Evolutionary conservation across 2,113 vertebrate genomes (phyloP).

Genomic region (Mellivora capensis): DNA sequence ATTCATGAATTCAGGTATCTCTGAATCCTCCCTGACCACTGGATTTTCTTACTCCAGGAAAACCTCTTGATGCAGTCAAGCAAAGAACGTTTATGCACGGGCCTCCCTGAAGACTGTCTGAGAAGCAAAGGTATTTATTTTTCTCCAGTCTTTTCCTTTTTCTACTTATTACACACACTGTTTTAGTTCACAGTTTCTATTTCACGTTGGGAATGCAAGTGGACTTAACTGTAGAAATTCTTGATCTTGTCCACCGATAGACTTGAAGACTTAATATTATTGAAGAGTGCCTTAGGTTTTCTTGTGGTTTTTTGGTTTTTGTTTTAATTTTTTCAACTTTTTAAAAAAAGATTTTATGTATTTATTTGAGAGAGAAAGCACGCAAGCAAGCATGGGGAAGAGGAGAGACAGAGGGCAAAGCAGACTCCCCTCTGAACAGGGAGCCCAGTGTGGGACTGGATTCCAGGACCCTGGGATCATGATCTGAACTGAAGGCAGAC

Average conservation of each 20-base stretch:
- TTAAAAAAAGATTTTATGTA: not conserved
- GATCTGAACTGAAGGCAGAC: not conserved
- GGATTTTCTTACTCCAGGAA: slow-evolving; percentile 72
- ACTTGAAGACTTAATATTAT: not conserved
- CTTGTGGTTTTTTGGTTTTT: not conserved
- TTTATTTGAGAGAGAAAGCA: not conserved
- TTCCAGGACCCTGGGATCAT: not conserved
- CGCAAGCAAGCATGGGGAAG: not conserved
- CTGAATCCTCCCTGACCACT: not conserved
- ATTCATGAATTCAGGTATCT: not conserved
- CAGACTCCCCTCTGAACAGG: not conserved
- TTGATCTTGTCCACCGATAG: not conserved
- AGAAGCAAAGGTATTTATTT: slow-evolving; percentile 73
- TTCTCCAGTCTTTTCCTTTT: not conserved
- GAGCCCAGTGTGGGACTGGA: not conserved
- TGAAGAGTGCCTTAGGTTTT: not conserved
- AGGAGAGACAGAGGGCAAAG: not conserved
- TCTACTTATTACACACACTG: not conserved
- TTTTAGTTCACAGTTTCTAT: not conserved
- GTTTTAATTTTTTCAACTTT: not conserved
- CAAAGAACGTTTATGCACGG: slow-evolving; percentile 26
- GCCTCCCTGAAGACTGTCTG: slow-evolving; percentile 53
- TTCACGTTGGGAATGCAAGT: not conserved
- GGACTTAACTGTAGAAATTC: not conserved
- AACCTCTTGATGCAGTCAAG: slow-evolving; percentile 12